Evolutionary conservation across 2,797 vertebrate species (phyloP).

Genomic region (Bucorvus abyssinicus): DNA sequence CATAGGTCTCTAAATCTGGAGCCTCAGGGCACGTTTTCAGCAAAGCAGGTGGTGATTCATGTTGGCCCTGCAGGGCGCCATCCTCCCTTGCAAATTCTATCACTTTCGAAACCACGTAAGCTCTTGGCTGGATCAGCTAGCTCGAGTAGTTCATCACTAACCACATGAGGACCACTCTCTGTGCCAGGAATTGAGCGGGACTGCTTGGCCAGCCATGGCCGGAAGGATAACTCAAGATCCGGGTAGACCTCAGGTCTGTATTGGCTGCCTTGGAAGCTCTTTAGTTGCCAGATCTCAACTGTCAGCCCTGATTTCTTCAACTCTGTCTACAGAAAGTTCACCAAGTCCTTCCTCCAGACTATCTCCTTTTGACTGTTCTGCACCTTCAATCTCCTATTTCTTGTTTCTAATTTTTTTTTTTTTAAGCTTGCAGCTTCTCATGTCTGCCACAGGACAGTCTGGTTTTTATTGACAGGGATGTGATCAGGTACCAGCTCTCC

Average conservation of each 20-base stretch:
- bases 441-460: neutral
- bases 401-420: neutral
- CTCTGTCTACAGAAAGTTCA: neutral
- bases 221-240: neutral
- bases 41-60: neutral
- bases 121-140: neutral
- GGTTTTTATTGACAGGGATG: neutral
- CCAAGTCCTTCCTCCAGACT: neutral
- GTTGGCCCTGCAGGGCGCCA: neutral
- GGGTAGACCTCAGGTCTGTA: neutral
- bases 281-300: neutral
- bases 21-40: neutral
- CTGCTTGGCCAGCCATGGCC: neutral
- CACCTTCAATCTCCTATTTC: neutral
- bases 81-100: neutral
- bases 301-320: neutral
- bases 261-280: neutral
- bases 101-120: neutral
- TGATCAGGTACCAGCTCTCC: neutral
- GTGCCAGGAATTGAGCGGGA: neutral
- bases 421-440: neutral
- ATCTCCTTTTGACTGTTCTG: neutral
- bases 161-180: neutral
- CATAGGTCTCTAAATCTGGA: neutral
- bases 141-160: neutral